These are phyloP conservation scores for Ambastaia sidthimunki DNA, from an alignment of 2,797 vertebrate genomes.

Conservation along the genomic window DNA sequence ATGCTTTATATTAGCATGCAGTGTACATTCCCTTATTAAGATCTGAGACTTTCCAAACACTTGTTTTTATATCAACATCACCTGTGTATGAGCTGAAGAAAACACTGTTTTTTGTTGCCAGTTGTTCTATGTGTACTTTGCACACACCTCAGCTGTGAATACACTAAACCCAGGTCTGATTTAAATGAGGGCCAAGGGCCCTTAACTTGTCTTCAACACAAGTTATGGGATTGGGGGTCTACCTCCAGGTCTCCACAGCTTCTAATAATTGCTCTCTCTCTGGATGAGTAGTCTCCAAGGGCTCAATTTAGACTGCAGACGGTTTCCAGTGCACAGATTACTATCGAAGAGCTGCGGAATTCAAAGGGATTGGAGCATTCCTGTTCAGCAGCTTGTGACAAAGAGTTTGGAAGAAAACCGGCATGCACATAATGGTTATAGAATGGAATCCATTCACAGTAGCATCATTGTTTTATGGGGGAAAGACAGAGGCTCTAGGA, in stretches of 20 bases:
- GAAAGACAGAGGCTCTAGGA: neutral
- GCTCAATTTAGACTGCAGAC: constrained; percentile 80
- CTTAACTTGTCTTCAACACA: constrained; percentile 76
- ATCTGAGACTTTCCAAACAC: constrained; percentile 40
- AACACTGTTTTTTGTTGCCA: constrained; percentile 38
- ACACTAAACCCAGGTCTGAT: constrained; percentile 65
- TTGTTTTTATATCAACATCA: constrained; percentile 42
- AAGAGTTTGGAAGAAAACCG: constrained; percentile 77
- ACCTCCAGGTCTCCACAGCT: constrained; percentile 65
- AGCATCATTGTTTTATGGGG: constrained; percentile 65
- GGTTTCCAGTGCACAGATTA: constrained; percentile 75
- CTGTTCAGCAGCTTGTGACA: constrained; percentile 76
- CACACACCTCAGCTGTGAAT: constrained; percentile 60
- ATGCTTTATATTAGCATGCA: constrained; percentile 56
- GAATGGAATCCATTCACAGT: constrained; percentile 72
- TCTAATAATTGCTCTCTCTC: constrained; percentile 73
- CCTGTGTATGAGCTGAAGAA: constrained; percentile 9
- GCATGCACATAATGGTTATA: constrained; percentile 75
- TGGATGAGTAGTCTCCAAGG: constrained; percentile 80
- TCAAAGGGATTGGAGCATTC: constrained; percentile 77
- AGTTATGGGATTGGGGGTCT: constrained; percentile 66
- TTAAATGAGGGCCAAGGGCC: constrained; percentile 68
- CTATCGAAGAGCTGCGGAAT: constrained; percentile 69
- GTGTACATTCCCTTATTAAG: constrained; percentile 50
- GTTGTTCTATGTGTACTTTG: constrained; percentile 50